Base-by-base conservation (phyloP, 2,113 vertebrate genomes). In the Malurus elegans region DNA sequence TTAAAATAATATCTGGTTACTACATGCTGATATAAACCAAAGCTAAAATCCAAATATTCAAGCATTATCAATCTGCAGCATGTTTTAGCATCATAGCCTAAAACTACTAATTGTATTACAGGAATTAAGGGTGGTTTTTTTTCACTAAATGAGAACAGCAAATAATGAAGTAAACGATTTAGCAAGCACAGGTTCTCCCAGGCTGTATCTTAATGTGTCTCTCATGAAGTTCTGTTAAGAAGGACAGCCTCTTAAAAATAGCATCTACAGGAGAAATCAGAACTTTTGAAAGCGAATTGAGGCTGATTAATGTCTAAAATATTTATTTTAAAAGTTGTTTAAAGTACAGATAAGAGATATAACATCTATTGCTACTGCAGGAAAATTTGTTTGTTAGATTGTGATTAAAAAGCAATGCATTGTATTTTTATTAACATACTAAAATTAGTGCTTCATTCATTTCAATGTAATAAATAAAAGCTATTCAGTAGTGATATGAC, bases 371-470 rank as follows among this genome's bases (percentile, higher is more conserved):
- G 12, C 2, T 44, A 25, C 18, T 50, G 8, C 44, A 62, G 32
- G 17, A 71, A 50, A 79, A 86, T 67, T 13, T 92, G 28, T 29
- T 14, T 54, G 24, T 66, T 54, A 45, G 40, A 51, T 19, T 61
- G 9, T 67, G 64, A 34, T 80, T 51, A 74, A 82, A 62, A 90
- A 61, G 8, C 4, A 65, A 40, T 15, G 14, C 12, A 34, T 3
- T 15, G 3, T 19, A 21, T 48, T 85, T 88, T 92, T 78, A 88
- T 83, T 58, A 58, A 47, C 9, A 10, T 47, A 9, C 8, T 85
- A 42, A 91, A 93, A 96, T 53, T 47, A 94, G 31, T 62, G 15
- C 7, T 86, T 73, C 31, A 60, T 89, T 95, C 17, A 73, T 31
- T 94, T 94, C 48, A 80, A 5, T 51, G 19, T 19, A 94, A 92